Conservation (phyloP, 2,888 invertebrate species). For the Philereme vetulata region DNA sequence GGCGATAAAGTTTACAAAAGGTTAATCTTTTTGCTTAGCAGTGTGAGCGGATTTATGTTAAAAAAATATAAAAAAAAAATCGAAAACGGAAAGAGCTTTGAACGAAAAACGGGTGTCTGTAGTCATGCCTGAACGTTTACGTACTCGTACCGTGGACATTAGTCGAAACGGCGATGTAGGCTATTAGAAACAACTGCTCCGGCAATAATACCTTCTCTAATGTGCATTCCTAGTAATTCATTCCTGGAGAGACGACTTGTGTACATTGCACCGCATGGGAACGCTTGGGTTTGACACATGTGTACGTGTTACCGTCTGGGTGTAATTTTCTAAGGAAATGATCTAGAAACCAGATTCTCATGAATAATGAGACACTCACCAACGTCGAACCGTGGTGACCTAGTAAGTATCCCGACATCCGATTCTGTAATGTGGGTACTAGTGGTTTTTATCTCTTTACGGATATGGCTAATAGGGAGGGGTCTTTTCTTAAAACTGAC, state of each 20-base stretch:
- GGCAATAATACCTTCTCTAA: constrained; percentile 36
- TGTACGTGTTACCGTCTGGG: constrained; percentile 14
- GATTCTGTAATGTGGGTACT: no score
- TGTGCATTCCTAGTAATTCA: constrained; percentile 33
- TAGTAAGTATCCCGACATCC: neutral
- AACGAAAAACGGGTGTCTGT: constrained; percentile 10
- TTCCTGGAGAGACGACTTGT: constrained; percentile 27
- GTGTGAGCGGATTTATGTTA: no score
- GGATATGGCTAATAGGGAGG: no score
- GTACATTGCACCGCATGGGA: constrained; percentile 15
- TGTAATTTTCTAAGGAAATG: constrained; percentile 13
- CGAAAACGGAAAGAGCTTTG: no score
- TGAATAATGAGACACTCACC: constrained; percentile 12
- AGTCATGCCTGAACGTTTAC: constrained; percentile 11
- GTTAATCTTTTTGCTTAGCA: no score
- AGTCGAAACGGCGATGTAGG: constrained; percentile 28
- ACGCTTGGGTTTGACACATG: constrained; percentile 9
- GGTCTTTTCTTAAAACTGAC: no score
- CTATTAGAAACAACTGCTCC: constrained; percentile 37
- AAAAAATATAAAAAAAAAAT: no score
- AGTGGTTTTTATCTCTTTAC: no score
- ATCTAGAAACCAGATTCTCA: constrained; percentile 7
- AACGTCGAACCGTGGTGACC: constrained; percentile 1
- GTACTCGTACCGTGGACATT: constrained; percentile 23
- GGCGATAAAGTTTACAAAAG: no score